phyloP scores from a whole-genome alignment of 2,888 invertebrate genomes.

The Dolichopus griseipennis region DNA sequence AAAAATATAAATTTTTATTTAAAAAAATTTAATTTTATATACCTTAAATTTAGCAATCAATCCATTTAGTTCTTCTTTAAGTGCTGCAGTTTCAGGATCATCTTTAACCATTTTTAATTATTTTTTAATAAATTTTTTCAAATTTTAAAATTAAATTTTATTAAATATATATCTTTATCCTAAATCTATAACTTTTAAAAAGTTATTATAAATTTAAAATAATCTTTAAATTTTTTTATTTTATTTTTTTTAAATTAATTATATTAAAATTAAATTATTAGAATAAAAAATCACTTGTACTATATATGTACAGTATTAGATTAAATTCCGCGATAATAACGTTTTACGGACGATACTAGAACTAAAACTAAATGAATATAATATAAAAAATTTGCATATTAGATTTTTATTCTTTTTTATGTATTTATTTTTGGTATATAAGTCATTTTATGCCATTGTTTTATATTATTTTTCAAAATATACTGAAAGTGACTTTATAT shows the following conservation, averaged over 20 bases:
- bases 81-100: conserved; percentile 68
- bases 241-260: no score
- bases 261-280: no score
- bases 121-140: not conserved
- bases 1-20: not conserved
- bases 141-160: no score
- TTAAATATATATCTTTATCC: no score
- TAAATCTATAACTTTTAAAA: no score
- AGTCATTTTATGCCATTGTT: not conserved
- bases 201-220: no score
- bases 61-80: conserved; percentile 73
- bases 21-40: conserved; percentile 20
- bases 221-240: no score
- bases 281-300: no score
- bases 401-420: no score
- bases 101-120: conserved; percentile 61
- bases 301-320: no score
- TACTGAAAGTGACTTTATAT: not conserved
- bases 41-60: conserved; percentile 74
- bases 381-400: no score
- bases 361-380: not conserved
- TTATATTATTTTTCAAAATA: not conserved
- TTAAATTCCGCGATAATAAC: not conserved
- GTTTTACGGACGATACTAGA: not conserved
- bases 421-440: not conserved